Percentiles rank a stretch among this genome's conserved stretches.
These are phyloP conservation scores for Presbytis comata DNA, from an alignment of 2,797 vertebrate species.

Conservation along the genomic window DNA sequence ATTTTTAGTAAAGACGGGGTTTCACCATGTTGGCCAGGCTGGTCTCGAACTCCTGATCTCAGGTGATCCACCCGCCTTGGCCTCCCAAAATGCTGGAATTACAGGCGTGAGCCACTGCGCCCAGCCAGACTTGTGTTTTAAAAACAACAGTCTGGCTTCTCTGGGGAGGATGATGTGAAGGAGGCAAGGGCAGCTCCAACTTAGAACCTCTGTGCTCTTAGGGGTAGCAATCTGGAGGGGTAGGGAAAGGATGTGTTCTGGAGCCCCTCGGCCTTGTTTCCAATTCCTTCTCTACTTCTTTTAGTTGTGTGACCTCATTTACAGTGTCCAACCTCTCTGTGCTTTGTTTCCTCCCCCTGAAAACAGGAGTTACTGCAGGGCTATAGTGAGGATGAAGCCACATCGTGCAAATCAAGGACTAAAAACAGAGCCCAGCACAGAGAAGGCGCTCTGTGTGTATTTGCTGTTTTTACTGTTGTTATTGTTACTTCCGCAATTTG, in stretches of 20 bases:
- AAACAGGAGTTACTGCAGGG: rapidly evolving
- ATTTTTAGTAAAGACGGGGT: too few relatives aligned
- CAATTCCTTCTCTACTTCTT: background rate
- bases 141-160: background rate
- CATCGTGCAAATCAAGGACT: rapidly evolving
- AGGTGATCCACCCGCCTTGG: too few relatives aligned
- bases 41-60: too few relatives aligned
- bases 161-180: background rate
- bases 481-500: background rate
- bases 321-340: background rate
- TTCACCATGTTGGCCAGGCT: too few relatives aligned
- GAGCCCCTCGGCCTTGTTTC: background rate
- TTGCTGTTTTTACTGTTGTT: background rate
- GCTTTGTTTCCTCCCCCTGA: background rate
- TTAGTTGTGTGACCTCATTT: background rate
- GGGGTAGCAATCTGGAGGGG: background rate
- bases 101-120: too few relatives aligned
- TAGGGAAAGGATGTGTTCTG: background rate
- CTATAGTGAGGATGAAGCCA: rapidly evolving
- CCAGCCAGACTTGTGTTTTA: background rate
- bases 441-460: rapidly evolving
- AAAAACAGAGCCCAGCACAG: background rate
- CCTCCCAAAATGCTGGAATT: too few relatives aligned
- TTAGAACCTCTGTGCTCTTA: background rate
- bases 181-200: background rate